Evolutionary conservation across 2,888 invertebrate genomes (phyloP), one percentile per base, ranked within the genome.

Genomic region (Caenorhabditis panamensis): DNA sequence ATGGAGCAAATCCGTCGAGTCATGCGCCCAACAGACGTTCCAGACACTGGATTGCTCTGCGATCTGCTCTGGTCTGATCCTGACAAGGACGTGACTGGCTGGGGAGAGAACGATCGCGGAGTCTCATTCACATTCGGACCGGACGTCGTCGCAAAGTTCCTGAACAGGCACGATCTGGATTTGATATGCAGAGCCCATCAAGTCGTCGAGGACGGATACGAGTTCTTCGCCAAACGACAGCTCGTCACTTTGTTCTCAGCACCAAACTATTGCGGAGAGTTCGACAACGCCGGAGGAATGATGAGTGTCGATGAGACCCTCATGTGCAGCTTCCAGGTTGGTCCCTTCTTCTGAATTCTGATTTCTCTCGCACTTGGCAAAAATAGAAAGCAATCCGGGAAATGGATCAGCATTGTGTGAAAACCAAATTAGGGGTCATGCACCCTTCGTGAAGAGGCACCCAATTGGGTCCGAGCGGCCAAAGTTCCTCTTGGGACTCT

Each of bases 231-330:
- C 61, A 87, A 87, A 62, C 84, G 86, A 44, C 82, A 82, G 54
- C 78, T 88, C 53, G 85, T 85, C 68, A 99, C 98, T 1, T 92
- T 98, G 69, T 99, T 99, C 92, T 98, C 97, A n/a, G 97, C 97
- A 31, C 31, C 31, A n/a, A n/a, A n/a, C n/a, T n/a, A n/a, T n/a
- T n/a, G n/a, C n/a, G n/a, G n/a, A n/a, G n/a, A n/a, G n/a, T 97
- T 97, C 91, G 97, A 97, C 92, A 98, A 98, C 92, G 97, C 98
- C 64, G 98, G 98, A 71, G 98, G 97, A 82, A 98, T 98, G 97
- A 98, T 98, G 98, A 96, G 96, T 82, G 98, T 99, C 37, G 98
- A 98, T 92, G 97, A 98, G 92, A 96, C 97, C 81, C 94, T 98
- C 66, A 97, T 98, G 97, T 98, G 98, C 93, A 97, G 97, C 88